Evolutionary conservation across 2,888 invertebrate genomes (phyloP), one percentile per base, ranked within the genome.

Genomic region (Tenodera sinensis): DNA sequence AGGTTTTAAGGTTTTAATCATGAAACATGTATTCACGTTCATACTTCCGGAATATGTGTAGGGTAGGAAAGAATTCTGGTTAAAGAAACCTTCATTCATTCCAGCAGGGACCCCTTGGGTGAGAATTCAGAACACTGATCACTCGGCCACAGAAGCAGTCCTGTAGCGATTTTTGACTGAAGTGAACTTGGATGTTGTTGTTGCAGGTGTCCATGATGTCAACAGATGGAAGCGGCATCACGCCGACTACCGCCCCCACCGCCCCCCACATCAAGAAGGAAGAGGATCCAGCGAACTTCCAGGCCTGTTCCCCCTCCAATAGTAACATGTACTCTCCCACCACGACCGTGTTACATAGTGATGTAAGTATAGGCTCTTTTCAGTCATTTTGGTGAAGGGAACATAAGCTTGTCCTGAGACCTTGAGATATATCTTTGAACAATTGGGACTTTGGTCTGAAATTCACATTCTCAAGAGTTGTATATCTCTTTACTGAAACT

Each of bases 181-280:
- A 54, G 83, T 20, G 28, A 82, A 28, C 2, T n/a, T 82, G n/a
- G n/a, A 2, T 71, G 20, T 30, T 28, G 15, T 91, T 90, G 47
- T 93, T 93, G 3, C 93, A 96, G 96, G 96, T 96, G 93, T 96
- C 96, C 92, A 96, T 96, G 96, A 96, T 96, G 96, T 95, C 96
- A 90, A 95, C 85, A 30, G 90, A 88, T 54, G 89, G 93, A 91
- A 93, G 91, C 89, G 94, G 94, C 91, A 93, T 87, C 84, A 89
- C 89, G 88, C 89, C 89, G 54, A 42, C 42, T 12, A 71, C 54
- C 20, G 20, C 54, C 86, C 87, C 90, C 12, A 89, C 88, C 82
- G 54, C 54, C 85, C 90, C 91, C 20, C 90, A 91, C 87, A 92
- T 95, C 91, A 95, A 95, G 92, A 95, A 95, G 92, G 95, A 96